Base-by-base conservation (phyloP, 2,888 invertebrate genomes). In the Yponomeuta malinellus region DNA sequence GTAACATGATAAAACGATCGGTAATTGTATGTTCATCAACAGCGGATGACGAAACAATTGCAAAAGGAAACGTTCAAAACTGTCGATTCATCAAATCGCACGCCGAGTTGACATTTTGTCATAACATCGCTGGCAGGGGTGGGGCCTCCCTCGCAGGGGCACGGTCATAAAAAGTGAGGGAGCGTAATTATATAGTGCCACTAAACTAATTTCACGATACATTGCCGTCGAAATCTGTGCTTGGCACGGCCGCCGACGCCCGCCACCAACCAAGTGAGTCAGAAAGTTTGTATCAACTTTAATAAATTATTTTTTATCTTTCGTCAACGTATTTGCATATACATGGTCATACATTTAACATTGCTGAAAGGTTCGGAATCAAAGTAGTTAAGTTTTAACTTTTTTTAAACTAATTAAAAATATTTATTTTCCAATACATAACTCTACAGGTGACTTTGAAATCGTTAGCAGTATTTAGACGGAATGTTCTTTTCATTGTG, bases 131-230 rank as follows among this genome's bases (percentile, higher is more conserved):
- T 31, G 8, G 8, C 12, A 43, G 48, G 68, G 71, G 63, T 63
- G 48, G 23, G 33, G 33, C 23, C 68, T 43, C 63, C 68, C 59
- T 52, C 59, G 65, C 31, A 2, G 48, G 63, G 63, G 33, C 33
- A 70, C 63, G 70, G 86, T 85, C 80, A 88, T 89, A 91, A 91
- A 91, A 91, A 90, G 83, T 83, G 82, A 84, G 90, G 89, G 87
- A 83, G 83, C 88, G 87, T 92, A 92, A 92, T 92, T 92, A 92
- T 90, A 92, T 91, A 91, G 90, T 91, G 88, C 88, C 88, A 90
- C 89, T 90, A 92, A 92, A 91, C 92, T 92, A 91, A 92, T 92
- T 92, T 92, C 90, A 92, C 91, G 92, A 90, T 91, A 92, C 90
- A 91, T 90, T 90, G 92, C 88, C 89, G 84, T 83, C 88, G 85